Evolutionary conservation across 1,140 invertebrate species (phyloP).

Genomic region (Chymomyza costata): DNA sequence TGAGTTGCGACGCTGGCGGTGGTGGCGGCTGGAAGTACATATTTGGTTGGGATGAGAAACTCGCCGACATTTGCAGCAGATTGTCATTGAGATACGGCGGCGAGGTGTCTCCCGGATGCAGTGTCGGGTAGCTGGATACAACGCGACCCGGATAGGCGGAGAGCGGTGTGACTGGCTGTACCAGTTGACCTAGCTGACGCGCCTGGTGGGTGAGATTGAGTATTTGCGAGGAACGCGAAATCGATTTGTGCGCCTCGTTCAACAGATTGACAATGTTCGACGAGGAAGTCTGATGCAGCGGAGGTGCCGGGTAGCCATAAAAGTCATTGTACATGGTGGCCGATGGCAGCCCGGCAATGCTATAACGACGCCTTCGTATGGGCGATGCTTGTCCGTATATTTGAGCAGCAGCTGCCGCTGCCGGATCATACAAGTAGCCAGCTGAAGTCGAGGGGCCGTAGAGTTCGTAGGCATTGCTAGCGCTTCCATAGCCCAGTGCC

Average conservation of each 20-base stretch:
- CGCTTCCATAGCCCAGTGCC: constrained; percentile 37
- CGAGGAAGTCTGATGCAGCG: constrained; percentile 66
- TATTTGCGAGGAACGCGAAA: constrained; percentile 73
- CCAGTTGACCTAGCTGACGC: constrained; percentile 55
- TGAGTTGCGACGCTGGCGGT: constrained; percentile 18
- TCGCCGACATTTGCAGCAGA: constrained; percentile 71
- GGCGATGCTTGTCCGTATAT: constrained; percentile 55
- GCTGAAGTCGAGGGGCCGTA: constrained; percentile 42
- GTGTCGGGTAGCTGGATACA: constrained; percentile 68
- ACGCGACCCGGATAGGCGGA: constrained; percentile 47
- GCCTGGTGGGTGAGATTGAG: constrained; percentile 67
- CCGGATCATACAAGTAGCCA: constrained; percentile 39
- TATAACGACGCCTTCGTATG: constrained; percentile 68
- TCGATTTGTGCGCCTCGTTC: constrained; percentile 74
- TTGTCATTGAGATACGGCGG: constrained; percentile 73
- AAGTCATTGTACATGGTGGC: constrained; percentile 72
- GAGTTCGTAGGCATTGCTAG: constrained; percentile 47
- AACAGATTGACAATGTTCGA: constrained; percentile 72
- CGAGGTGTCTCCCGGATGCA: constrained; percentile 64
- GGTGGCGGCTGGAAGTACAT: constrained; percentile 69
- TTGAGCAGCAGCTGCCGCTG: constrained; percentile 27
- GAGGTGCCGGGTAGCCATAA: constrained; percentile 63
- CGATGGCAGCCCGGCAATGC: constrained; percentile 72
- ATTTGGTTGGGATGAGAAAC: constrained; percentile 74
- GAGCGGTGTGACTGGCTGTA: constrained; percentile 41